Conservation (phyloP, 2,797 vertebrate species). For the Artibeus jamaicensis region DNA sequence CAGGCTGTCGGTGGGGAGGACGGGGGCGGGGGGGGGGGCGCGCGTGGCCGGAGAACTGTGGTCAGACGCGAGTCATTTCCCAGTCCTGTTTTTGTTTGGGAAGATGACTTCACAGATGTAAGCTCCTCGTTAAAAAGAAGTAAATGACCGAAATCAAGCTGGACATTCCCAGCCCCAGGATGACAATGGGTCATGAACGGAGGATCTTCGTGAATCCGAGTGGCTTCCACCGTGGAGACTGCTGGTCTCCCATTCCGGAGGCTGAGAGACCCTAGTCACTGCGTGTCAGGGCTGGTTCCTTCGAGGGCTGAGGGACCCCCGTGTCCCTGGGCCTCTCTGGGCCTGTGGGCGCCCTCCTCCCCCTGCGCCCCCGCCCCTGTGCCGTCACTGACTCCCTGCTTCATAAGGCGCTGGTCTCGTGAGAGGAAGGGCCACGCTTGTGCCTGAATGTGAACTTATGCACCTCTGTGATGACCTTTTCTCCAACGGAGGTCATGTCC, state of each 20-base stretch:
- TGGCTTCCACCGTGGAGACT: neutral
- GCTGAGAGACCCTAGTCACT: neutral
- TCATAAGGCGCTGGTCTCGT: neutral
- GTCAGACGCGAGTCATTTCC: neutral
- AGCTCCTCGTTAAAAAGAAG: neutral
- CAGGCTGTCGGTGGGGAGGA: neutral
- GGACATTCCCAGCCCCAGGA: neutral
- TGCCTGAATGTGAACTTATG: neutral
- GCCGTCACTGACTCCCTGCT: neutral
- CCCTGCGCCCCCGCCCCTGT: neutral
- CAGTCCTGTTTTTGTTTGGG: neutral
- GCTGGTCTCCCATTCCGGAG: too few species aligned
- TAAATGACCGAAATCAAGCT: neutral
- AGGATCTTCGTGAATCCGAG: neutral
- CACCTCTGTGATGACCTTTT: neutral
- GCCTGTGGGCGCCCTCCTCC: fast-evolving
- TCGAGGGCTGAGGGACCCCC: too few species aligned
- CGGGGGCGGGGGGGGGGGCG: too few species aligned
- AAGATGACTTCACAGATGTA: neutral
- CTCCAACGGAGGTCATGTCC: neutral
- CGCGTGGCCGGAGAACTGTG: fast-evolving
- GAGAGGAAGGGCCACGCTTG: neutral
- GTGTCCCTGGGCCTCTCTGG: too few species aligned
- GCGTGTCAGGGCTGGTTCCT: too few species aligned
- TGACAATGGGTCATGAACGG: neutral